Conservation (phyloP, 2,113 vertebrate species). For the Nansenia antarctica region DNA sequence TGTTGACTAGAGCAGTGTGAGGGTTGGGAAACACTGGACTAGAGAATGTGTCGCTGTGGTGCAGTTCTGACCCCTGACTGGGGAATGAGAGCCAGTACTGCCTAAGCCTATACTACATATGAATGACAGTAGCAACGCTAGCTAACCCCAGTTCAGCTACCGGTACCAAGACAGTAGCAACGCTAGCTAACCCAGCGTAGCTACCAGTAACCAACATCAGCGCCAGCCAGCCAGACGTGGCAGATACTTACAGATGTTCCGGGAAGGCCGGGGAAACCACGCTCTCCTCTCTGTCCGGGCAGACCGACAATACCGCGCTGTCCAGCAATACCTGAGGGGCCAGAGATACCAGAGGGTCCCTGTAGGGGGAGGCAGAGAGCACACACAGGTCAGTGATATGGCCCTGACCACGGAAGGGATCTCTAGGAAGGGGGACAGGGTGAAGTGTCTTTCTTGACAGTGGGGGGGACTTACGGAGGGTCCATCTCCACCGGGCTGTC, state of each 20-base stretch:
- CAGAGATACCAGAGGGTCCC: constrained; percentile 86
- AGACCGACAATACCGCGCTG: constrained; percentile 93
- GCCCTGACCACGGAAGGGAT: background rate
- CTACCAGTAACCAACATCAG: too few species aligned
- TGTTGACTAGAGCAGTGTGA: too few species aligned
- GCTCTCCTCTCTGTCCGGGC: constrained; percentile 91
- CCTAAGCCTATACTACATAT: too few species aligned
- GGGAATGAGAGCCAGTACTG: too few species aligned
- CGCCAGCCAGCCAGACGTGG: background rate
- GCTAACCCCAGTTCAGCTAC: too few species aligned
- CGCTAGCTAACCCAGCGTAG: too few species aligned
- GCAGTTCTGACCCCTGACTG: too few species aligned
- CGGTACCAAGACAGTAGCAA: too few species aligned
- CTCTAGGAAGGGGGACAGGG: too few species aligned
- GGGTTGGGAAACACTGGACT: too few species aligned
- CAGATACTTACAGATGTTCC: constrained; percentile 84
- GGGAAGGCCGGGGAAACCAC: constrained; percentile 89
- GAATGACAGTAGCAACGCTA: too few species aligned
- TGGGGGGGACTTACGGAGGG: constrained; percentile 78
- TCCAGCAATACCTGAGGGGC: constrained; percentile 90
- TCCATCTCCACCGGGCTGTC: constrained; percentile 86
- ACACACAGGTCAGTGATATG: background rate
- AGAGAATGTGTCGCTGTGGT: too few species aligned
- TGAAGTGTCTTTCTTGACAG: background rate
- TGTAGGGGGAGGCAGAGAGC: constrained; percentile 54